phyloP scores from a whole-genome alignment of 2,888 invertebrate species.

The Sesamia inferens region DNA sequence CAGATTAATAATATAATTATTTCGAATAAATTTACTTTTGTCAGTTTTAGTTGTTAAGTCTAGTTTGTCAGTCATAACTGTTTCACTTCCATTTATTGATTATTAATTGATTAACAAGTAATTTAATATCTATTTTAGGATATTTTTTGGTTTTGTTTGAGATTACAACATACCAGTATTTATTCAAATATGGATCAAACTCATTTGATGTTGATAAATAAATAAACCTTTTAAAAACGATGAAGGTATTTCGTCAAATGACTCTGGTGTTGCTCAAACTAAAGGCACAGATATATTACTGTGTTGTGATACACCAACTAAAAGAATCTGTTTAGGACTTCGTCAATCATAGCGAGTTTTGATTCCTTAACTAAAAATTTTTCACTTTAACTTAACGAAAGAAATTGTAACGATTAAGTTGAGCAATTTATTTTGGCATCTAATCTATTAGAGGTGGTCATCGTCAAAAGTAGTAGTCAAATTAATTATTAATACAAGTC shows the following conservation, averaged over 20 bases:
- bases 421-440: background rate
- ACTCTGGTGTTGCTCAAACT: slow-evolving; percentile 1
- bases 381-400: too few species aligned
- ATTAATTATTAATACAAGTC: slow-evolving; percentile 2
- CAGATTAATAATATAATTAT: too few species aligned
- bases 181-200: background rate
- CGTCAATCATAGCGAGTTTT: background rate
- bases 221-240: background rate
- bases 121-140: background rate
- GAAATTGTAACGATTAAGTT: too few species aligned
- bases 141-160: background rate
- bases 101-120: too few species aligned
- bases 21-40: background rate
- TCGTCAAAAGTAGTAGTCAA: background rate
- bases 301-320: background rate
- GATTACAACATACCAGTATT: background rate
- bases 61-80: background rate
- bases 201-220: background rate
- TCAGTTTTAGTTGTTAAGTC: background rate
- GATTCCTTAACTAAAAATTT: background rate
- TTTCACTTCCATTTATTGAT: background rate
- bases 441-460: background rate
- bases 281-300: background rate
- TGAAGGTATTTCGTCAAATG: background rate
- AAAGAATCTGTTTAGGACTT: background rate